Evolutionary conservation across 2,888 invertebrate species (phyloP).

Genomic region (Baronia brevicornis): DNA sequence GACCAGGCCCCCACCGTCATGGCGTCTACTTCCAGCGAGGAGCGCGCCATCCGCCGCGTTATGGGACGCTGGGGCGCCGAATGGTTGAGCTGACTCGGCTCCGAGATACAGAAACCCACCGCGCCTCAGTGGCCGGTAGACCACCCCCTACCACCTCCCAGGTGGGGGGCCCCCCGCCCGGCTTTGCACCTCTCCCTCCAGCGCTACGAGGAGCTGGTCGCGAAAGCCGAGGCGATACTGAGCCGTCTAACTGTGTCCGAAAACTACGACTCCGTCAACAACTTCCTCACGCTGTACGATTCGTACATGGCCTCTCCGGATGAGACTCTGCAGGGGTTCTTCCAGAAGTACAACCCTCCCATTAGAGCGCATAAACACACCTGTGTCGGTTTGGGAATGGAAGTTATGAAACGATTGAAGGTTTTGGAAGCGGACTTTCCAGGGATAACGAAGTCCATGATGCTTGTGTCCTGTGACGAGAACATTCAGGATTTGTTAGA

Average conservation of each 20-base stretch:
- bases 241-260: slow-evolving; percentile 89
- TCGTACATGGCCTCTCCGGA: slow-evolving; percentile 80
- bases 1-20: slow-evolving; percentile 39
- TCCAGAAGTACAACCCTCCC: slow-evolving; percentile 87
- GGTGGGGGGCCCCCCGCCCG: slow-evolving; percentile 67
- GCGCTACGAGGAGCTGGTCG: slow-evolving; percentile 88
- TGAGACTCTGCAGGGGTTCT: slow-evolving; percentile 82
- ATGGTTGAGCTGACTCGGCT: slow-evolving; percentile 98
- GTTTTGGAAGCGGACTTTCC: slow-evolving; percentile 78
- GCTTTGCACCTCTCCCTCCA: slow-evolving; percentile 83
- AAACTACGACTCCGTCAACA: slow-evolving; percentile 93
- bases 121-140: slow-evolving; percentile 62
- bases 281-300: slow-evolving; percentile 83
- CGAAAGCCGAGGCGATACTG: slow-evolving; percentile 87
- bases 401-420: slow-evolving; percentile 82
- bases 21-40: slow-evolving; percentile 60
- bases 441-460: slow-evolving; percentile 80
- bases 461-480: slow-evolving; percentile 92
- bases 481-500: slow-evolving; percentile 79
- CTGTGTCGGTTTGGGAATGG: slow-evolving; percentile 92
- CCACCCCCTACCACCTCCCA: slow-evolving; percentile 65
- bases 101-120: slow-evolving; percentile 36
- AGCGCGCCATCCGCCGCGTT: slow-evolving; percentile 66
- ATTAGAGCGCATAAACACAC: slow-evolving; percentile 90
- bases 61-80: slow-evolving; percentile 94